Conservation (phyloP, 2,113 vertebrate genomes). For the Notothenia rossii region DNA sequence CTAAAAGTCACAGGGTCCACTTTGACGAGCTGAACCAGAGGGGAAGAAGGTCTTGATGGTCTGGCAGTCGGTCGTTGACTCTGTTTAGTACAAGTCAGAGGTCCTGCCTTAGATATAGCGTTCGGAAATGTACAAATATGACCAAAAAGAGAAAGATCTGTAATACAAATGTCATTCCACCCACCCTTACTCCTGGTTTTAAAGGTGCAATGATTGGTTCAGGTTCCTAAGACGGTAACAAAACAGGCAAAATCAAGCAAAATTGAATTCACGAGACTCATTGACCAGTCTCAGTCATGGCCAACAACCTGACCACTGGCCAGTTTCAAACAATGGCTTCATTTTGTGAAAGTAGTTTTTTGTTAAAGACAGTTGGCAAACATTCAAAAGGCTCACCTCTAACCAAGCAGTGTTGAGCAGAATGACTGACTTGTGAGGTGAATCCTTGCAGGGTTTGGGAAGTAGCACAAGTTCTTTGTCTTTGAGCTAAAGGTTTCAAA, state of each 20-base stretch:
- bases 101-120: background rate
- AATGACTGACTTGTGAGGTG: background rate
- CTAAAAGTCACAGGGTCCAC: constrained; percentile 15
- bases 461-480: background rate
- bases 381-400: background rate
- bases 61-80: background rate
- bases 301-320: no score
- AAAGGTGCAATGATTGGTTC: background rate
- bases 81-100: constrained; percentile 18
- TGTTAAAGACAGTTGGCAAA: background rate
- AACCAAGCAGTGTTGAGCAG: constrained; percentile 17
- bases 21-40: background rate
- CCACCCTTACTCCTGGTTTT: background rate
- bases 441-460: background rate
- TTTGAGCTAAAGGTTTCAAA: constrained; percentile 13
- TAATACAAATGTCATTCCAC: background rate
- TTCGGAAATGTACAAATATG: background rate
- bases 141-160: background rate
- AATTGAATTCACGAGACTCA: no score
- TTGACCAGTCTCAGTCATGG: no score
- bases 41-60: background rate
- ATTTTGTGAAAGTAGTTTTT: background rate
- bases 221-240: constrained; percentile 11
- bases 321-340: no score
- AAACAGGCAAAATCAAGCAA: background rate